phyloP scores from a whole-genome alignment of 2,113 vertebrate species.

The Phainopepla nitens region DNA sequence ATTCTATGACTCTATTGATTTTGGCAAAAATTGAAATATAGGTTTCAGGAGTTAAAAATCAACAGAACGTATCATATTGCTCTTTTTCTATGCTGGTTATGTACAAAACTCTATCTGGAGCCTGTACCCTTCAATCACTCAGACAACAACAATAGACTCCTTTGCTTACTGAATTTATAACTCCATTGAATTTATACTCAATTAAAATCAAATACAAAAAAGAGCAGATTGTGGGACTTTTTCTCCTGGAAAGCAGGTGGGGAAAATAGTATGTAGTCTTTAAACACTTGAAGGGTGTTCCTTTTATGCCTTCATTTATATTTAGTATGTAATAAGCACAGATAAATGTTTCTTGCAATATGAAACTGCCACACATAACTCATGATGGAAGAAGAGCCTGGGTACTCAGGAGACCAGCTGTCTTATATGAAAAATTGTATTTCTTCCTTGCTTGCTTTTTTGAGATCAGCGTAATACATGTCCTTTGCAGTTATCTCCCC shows the following conservation, averaged over 20 bases:
- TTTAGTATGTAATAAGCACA: not conserved
- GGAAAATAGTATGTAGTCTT: not conserved
- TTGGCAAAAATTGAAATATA: not conserved
- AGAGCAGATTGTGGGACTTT: not conserved
- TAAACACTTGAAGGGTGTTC: not conserved
- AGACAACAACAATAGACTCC: not conserved
- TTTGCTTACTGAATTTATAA: not conserved
- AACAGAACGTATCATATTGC: not conserved
- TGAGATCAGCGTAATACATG: not conserved
- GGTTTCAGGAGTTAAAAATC: not conserved
- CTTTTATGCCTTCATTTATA: not conserved
- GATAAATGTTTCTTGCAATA: not conserved
- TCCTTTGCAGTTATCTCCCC: not conserved
- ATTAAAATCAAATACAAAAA: not conserved
- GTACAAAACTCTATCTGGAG: not conserved
- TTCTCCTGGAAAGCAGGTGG: not conserved
- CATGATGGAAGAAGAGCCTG: not conserved
- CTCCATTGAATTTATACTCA: not conserved
- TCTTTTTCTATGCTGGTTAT: not conserved
- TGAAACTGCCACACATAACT: not conserved
- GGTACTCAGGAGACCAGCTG: not conserved
- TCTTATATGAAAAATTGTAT: not conserved
- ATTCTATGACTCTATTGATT: not conserved
- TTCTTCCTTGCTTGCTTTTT: not conserved
- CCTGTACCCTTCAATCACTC: not conserved